Percentiles rank a stretch among this genome's conserved stretches.
Evolutionary conservation across 2,113 vertebrate species (phyloP).

Genomic region (Pandion haliaetus): DNA sequence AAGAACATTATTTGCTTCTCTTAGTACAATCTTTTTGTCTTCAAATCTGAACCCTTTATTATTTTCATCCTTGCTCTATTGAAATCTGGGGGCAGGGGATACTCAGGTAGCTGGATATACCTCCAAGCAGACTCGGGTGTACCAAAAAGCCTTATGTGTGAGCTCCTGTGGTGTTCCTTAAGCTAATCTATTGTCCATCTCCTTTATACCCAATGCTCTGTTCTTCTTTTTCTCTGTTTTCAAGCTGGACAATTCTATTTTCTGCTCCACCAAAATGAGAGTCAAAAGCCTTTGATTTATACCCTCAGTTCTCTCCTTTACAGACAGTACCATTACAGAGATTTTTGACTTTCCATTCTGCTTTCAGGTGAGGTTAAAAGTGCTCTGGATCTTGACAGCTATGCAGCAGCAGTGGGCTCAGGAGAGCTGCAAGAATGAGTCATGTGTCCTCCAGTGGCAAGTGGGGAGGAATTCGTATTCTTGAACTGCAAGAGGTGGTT

Average conservation of each 20-base stretch:
- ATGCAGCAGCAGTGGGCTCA: slow-evolving; percentile 2
- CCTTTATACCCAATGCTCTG: neutral
- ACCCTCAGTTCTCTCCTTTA: slow-evolving; percentile 30
- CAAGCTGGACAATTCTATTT: slow-evolving; percentile 44
- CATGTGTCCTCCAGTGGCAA: neutral
- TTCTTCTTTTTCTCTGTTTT: slow-evolving; percentile 33
- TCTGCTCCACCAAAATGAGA: neutral
- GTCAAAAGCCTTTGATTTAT: slow-evolving; percentile 50
- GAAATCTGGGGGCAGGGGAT: neutral
- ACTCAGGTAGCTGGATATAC: neutral
- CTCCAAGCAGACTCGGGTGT: neutral
- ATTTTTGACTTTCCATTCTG: slow-evolving; percentile 27
- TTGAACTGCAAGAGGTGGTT: neutral
- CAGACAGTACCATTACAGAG: neutral
- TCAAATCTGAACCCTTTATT: neutral
- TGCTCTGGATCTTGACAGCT: slow-evolving; percentile 28
- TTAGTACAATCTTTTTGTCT: neutral
- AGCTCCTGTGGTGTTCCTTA: neutral
- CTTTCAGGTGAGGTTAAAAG: slow-evolving; percentile 46
- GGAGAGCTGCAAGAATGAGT: slow-evolving; percentile 40
- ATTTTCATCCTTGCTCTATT: slow-evolving; percentile 1
- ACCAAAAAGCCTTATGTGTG: neutral
- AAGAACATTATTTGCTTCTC: neutral
- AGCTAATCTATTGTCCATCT: slow-evolving; percentile 20
- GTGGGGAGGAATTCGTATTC: neutral